Conservation (phyloP, 2,888 invertebrate genomes). For the Meiosimyza decipiens region DNA sequence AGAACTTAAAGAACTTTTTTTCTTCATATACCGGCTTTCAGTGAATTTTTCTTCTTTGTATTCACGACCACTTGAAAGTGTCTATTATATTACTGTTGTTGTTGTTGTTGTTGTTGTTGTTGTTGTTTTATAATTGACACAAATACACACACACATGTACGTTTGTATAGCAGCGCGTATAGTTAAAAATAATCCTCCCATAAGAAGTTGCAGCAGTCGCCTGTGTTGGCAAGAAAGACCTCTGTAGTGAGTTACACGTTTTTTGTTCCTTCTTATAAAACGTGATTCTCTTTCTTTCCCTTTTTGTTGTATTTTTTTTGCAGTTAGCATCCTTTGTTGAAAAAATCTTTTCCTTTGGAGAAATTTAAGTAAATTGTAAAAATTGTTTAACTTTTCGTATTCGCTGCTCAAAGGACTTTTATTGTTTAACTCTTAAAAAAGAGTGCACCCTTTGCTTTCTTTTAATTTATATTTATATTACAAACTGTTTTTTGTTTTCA, state of each 20-base stretch:
- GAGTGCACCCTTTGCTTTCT: no score
- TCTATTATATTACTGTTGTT: neutral
- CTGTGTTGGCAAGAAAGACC: no score
- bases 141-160: neutral
- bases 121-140: neutral
- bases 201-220: no score
- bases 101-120: neutral
- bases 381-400: no score
- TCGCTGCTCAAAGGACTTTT: no score
- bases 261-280: slow-evolving; percentile 10
- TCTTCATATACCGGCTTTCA: slow-evolving; percentile 7
- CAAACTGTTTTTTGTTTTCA: no score
- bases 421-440: no score
- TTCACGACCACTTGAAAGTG: neutral
- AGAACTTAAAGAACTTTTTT: neutral
- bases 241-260: neutral
- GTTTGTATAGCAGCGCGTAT: neutral
- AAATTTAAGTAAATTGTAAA: no score
- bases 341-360: no score
- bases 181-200: slow-evolving; percentile 24
- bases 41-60: slow-evolving; percentile 3
- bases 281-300: slow-evolving; percentile 22
- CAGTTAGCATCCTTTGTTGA: neutral
- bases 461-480: no score
- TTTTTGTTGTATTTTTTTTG: slow-evolving; percentile 7